Base-by-base conservation (phyloP, 2,113 vertebrate genomes). In the Cephalopholis sonnerati region DNA sequence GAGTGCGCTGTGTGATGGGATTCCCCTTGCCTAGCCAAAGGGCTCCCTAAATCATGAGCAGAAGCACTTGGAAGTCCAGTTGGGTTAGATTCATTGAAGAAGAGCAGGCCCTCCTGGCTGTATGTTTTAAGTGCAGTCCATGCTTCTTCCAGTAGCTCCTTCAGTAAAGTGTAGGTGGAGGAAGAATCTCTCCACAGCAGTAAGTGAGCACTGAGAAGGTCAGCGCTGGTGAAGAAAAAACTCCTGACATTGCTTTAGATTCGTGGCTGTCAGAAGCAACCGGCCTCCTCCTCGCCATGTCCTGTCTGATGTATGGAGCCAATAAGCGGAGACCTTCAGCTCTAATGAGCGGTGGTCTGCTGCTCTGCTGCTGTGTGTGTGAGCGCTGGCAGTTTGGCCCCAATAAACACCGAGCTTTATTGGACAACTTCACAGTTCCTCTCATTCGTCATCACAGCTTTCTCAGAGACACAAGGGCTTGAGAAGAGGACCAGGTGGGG, bases 1-100 rank as follows among this genome's bases (percentile, higher is more conserved):
- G 94, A 92, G 91, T 36, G 91, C 2, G 53, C 91, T 91, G 80
- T 86, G 62, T 68, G 73, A 90, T 83, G 88, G 66, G 72, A 72
- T 82, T 92, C 68, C 44, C 69, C 11, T 61, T 54, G 25, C n/a
- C 77, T 70, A 57, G 61, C 48, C 51, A 29, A 68, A 74, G 53
- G 57, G 50, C 71, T 32, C 39, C 25, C 17, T 68, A 54, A 89
- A 69, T 82, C 68, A 65, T 77, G 46, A 83, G 64, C 63, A 51
- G 50, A 17, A 55, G 66, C 62, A 25, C 61, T 74, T 81, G 15
- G 78, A 59, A 67, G 74, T 76, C 75, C 70, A 81, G 11, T 39
- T 76, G 24, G 48, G 32, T 79, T 66, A 27, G 51, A 51, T 51
- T 20, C 0, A 10, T 22, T 46, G 66, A 77, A 70, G 36, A 48